Conservation (phyloP, 23 tunicate species). For the Botrylloides violaceus region DNA sequence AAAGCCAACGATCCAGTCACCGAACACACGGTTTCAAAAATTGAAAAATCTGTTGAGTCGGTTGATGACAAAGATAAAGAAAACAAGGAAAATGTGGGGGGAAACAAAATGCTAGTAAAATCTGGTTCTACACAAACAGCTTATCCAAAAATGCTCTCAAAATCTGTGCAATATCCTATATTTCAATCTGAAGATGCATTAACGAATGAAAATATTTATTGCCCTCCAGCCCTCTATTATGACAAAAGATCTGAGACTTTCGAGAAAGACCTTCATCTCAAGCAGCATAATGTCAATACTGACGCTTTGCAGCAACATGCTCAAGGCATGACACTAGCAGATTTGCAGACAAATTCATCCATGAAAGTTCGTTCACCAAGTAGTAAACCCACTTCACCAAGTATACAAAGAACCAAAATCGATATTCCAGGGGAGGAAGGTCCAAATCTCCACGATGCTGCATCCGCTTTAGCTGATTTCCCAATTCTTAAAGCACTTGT, state of each 20-base stretch:
- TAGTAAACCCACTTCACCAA: neutral
- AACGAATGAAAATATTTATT: constrained; percentile 11
- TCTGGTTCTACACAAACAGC: constrained; percentile 3
- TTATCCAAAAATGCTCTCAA: neutral
- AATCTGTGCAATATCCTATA: constrained; percentile 2
- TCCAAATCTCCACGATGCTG: neutral
- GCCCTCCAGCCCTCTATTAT: constrained; percentile 23
- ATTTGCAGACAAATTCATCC: neutral
- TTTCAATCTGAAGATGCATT: neutral
- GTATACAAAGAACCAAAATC: neutral
- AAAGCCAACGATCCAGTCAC: neutral
- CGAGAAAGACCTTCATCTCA: neutral
- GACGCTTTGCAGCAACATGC: neutral
- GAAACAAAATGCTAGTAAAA: neutral
- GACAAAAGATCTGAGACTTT: constrained; percentile 8
- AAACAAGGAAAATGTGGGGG: constrained; percentile 9
- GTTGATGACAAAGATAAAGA: neutral
- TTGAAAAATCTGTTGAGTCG: neutral
- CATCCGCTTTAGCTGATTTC: constrained; percentile 4
- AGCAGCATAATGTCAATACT: neutral
- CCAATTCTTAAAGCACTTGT: constrained; percentile 19
- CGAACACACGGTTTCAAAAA: neutral
- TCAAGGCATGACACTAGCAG: neutral
- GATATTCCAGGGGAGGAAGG: neutral
- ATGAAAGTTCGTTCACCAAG: neutral